Percentiles rank a stretch among this genome's conserved stretches.
These are phyloP conservation scores for Cacatua alba DNA, from an alignment of 2,113 vertebrate genomes.

Conservation along the genomic window DNA sequence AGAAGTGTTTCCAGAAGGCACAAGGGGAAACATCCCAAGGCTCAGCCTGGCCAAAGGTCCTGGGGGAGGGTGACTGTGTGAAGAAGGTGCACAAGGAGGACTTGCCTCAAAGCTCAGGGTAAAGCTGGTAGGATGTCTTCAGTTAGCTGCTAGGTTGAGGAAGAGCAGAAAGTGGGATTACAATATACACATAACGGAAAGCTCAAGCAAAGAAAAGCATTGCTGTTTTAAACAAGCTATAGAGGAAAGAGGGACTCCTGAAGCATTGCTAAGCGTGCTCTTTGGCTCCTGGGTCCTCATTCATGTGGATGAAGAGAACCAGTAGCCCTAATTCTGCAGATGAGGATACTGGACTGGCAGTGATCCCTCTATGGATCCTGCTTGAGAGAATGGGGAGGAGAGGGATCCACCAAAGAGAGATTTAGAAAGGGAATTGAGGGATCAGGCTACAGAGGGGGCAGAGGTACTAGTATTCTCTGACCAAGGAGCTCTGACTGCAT, in stretches of 20 bases:
- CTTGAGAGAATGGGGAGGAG: background rate
- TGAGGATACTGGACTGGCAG: background rate
- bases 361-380: background rate
- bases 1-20: slow-evolving; percentile 78
- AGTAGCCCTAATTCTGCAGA: background rate
- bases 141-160: background rate
- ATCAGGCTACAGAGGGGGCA: background rate
- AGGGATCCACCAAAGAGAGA: background rate
- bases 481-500: fast-evolving
- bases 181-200: fast-evolving
- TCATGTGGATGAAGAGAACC: background rate
- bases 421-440: background rate
- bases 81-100: background rate
- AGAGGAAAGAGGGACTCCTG: background rate
- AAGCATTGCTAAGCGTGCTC: background rate
- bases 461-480: background rate
- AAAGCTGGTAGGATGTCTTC: background rate
- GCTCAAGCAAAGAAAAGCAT: background rate
- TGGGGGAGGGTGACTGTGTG: background rate
- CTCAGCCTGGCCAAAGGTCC: slow-evolving; percentile 78
- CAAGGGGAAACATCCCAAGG: slow-evolving; percentile 73
- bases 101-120: background rate
- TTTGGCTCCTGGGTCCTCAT: background rate
- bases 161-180: background rate
- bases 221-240: background rate